Evolutionary conservation across 2,797 vertebrate species (phyloP).

Genomic region (Chaunax sp.): DNA sequence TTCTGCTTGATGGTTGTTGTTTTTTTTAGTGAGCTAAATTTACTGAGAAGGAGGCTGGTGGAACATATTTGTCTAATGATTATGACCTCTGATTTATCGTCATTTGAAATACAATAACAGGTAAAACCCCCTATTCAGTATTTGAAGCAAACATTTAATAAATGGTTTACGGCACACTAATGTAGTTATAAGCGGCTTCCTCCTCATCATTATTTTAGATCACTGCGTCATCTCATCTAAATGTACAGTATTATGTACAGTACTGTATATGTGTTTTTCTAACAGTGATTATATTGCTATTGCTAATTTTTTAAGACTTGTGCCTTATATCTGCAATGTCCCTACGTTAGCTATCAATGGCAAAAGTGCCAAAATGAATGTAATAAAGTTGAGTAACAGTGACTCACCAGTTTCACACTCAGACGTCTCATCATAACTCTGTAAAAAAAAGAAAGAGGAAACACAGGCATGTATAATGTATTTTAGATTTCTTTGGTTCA

Average conservation of each 20-base stretch:
- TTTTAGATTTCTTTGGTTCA: background rate
- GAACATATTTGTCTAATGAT: no score
- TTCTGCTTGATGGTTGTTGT: no score
- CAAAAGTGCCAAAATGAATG: background rate
- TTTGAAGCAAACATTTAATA: background rate
- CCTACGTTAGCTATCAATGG: background rate
- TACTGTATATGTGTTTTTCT: background rate
- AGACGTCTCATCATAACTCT: conserved; percentile 64
- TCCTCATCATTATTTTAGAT: no score
- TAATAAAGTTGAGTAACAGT: background rate
- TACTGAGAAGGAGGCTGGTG: no score
- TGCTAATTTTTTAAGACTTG: no score
- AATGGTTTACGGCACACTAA: background rate
- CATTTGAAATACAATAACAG: no score
- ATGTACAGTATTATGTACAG: background rate
- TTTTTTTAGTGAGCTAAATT: no score
- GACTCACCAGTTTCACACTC: conserved; percentile 77
- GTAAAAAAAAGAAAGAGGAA: conserved; percentile 20
- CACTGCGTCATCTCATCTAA: no score
- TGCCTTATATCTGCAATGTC: no score
- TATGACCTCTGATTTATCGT: no score
- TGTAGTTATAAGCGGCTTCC: background rate
- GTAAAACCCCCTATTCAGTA: no score
- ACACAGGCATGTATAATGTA: background rate
- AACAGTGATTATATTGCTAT: background rate